phyloP scores from a whole-genome alignment of 2,113 vertebrate genomes.

The Pongo abelii region DNA sequence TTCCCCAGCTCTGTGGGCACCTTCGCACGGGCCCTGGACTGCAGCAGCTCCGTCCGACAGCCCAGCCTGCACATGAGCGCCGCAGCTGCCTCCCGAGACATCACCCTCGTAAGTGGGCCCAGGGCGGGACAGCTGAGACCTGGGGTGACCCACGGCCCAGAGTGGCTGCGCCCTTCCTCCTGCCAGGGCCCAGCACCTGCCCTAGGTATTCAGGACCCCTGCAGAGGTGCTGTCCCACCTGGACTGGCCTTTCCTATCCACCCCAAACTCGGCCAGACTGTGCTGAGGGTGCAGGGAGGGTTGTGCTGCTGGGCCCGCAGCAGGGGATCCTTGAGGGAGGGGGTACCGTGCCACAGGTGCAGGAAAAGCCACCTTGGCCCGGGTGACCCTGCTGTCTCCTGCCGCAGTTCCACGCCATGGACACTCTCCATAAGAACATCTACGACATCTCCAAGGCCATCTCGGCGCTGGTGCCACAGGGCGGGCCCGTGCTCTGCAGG shows the following conservation, averaged over 20 bases:
- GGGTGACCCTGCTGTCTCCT: not conserved
- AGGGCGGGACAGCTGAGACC: not conserved
- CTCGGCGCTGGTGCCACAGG: conserved; percentile 96
- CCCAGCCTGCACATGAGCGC: conserved; percentile 91
- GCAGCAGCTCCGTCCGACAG: conserved; percentile 90
- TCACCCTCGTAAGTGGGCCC: conserved; percentile 85
- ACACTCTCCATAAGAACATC: conserved; percentile 94
- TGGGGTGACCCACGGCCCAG: not conserved
- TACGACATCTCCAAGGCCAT: conserved; percentile 98
- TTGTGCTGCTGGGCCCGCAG: not conserved
- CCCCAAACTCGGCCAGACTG: not conserved
- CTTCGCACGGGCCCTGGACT: conserved; percentile 88
- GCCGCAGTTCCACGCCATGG: conserved; percentile 97
- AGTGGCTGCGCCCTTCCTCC: not conserved
- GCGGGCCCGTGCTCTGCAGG: conserved; percentile 96
- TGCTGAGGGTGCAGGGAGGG: not conserved
- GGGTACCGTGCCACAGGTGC: not conserved
- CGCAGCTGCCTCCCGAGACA: conserved; percentile 89
- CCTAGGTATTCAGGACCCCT: not conserved
- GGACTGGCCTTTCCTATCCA: not conserved
- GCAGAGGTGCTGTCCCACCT: not conserved
- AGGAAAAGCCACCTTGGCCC: not conserved
- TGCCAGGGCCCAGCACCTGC: not conserved
- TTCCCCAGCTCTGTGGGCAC: conserved; percentile 88
- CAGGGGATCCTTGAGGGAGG: not conserved